Evolutionary conservation across 2,113 vertebrate genomes (phyloP), one percentile per base, ranked within the genome.

Genomic region (Morone saxatilis): DNA sequence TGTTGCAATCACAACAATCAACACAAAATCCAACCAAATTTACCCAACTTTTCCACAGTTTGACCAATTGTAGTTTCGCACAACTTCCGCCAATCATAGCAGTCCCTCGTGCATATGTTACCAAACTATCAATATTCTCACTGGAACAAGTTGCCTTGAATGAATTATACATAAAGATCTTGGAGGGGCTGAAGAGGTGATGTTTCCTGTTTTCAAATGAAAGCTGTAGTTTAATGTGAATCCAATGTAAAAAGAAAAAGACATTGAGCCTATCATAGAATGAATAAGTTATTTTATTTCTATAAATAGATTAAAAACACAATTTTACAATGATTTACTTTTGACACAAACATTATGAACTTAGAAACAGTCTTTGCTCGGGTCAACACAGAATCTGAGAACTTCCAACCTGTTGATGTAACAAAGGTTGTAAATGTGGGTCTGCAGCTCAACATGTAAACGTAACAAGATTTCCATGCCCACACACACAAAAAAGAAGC

Each of bases 231-330:
- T 70, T 53, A 4, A 17, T 4, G 5, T 19, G n/a, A 20, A 10
- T 41, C 9, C 8, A 43, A 22, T 22, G 53, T 40, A 0, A 14
- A n/a, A 47, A 47, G 4, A 62, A 51, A 78, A 51, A 1, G 7
- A 82, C 41, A 40, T 0, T n/a, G 8, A 68, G 8, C 0, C 36
- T 11, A 5, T 79, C 40, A 50, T 65, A 80, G 36, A 78, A 91
- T 76, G 89, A 95, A 96, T 96, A 95, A 95, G 91, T 94, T 93
- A 93, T 88, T 95, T 94, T 95, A 95, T 94, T 95, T 93, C 48
- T 87, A 94, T 95, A 95, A 95, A 96, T 95, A 94, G 77, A 93
- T 88, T 89, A 81, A 85, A 91, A 84, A 89, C 78, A 87, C 76
- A 71, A 78, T 89, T 89, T 79, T 45, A 80, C 69, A 86, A 80